phyloP scores from a whole-genome alignment of 2,888 invertebrate genomes.

The Brenthis hecate region DNA sequence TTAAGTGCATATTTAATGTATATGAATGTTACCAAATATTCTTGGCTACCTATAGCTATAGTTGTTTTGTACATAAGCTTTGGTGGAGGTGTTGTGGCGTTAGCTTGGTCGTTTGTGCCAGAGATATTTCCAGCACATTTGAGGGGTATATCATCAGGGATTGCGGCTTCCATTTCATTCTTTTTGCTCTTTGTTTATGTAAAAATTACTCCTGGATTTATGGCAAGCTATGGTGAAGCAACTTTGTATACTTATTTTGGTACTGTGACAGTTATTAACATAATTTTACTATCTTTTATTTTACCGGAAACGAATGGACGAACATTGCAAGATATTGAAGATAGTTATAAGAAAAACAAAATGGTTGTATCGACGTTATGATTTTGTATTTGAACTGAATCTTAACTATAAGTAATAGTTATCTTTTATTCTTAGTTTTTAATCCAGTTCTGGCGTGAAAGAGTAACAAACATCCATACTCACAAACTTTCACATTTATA shows the following conservation, averaged over 20 bases:
- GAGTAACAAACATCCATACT: too few species aligned
- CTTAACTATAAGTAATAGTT: too few species aligned
- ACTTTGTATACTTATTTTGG: slow-evolving; percentile 52
- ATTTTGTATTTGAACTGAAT: neutral
- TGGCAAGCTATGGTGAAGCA: slow-evolving; percentile 47
- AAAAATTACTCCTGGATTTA: slow-evolving; percentile 53
- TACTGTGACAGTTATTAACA: slow-evolving; percentile 44
- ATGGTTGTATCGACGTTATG: slow-evolving; percentile 27
- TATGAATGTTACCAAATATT: slow-evolving; percentile 43
- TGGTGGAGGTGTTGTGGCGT: slow-evolving; percentile 47
- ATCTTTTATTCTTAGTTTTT: too few species aligned
- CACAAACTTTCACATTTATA: too few species aligned
- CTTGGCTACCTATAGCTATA: slow-evolving; percentile 50
- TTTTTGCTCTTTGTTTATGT: slow-evolving; percentile 53
- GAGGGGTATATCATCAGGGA: slow-evolving; percentile 58
- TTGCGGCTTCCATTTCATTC: slow-evolving; percentile 52
- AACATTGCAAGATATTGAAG: slow-evolving; percentile 87
- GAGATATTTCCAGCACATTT: slow-evolving; percentile 58
- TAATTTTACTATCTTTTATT: slow-evolving; percentile 48
- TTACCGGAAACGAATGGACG: slow-evolving; percentile 74
- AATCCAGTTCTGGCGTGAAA: too few species aligned
- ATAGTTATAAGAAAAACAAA: slow-evolving; percentile 61
- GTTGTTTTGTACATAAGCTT: slow-evolving; percentile 50
- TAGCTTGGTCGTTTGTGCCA: slow-evolving; percentile 57
- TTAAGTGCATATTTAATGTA: slow-evolving; percentile 41